These are phyloP conservation scores for Pteropus alecto DNA, from an alignment of 2,113 vertebrate genomes.

Conservation along the genomic window DNA sequence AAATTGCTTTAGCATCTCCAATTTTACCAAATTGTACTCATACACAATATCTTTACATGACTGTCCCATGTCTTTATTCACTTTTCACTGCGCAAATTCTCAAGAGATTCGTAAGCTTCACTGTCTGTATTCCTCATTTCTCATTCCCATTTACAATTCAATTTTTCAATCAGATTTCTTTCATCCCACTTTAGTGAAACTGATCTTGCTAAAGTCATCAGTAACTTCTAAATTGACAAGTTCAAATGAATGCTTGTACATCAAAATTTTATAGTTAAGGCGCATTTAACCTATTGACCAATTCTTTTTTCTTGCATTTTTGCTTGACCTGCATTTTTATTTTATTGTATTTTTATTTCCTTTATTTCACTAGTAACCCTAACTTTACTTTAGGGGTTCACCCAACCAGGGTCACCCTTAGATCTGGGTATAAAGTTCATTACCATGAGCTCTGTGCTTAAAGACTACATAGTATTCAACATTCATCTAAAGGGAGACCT, in stretches of 20 bases:
- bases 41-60: not conserved
- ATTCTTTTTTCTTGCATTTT: not conserved
- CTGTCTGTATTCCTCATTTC: not conserved
- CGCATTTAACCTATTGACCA: not conserved
- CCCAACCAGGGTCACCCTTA: not conserved
- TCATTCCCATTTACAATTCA: not conserved
- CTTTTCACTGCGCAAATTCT: not conserved
- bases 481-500: not conserved
- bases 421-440: not conserved
- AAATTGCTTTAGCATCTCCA: not conserved
- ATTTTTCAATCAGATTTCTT: not conserved
- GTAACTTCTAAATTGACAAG: not conserved
- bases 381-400: not conserved
- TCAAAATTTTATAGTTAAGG: not conserved
- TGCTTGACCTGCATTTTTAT: not conserved
- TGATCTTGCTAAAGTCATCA: not conserved
- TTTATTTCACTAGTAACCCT: not conserved
- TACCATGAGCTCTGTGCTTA: not conserved
- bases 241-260: not conserved
- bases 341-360: not conserved
- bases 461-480: not conserved
- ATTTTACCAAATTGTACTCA: not conserved
- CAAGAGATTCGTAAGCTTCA: not conserved
- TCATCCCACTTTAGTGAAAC: not conserved
- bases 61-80: not conserved